A percentile compares a stretch with the other conserved stretches of the same genome.
Conservation (phyloP, 2,113 vertebrate species). For the Turnix velox region DNA sequence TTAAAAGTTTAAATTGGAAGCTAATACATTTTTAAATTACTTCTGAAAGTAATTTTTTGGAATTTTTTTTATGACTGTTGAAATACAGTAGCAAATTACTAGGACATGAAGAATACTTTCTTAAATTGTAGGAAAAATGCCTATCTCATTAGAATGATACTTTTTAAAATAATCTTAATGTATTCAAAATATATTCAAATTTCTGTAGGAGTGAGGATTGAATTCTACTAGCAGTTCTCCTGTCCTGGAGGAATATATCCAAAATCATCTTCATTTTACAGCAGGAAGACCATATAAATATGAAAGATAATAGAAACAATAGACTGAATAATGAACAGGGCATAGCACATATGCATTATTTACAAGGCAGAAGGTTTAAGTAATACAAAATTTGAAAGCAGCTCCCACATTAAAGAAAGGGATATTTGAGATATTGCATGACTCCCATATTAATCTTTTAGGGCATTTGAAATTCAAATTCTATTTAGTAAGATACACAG, state of each 20-base stretch:
- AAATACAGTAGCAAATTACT: background rate
- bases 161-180: conserved; percentile 33
- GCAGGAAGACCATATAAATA: background rate
- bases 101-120: background rate
- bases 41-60: background rate
- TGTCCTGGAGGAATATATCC: background rate
- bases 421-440: background rate
- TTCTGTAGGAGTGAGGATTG: background rate
- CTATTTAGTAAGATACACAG: background rate
- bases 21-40: background rate
- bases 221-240: background rate
- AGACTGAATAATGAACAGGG: background rate
- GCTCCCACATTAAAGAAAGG: background rate
- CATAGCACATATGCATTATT: conserved; percentile 29
- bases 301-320: conserved; percentile 20
- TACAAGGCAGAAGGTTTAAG: conserved; percentile 10
- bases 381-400: background rate
- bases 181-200: conserved; percentile 30
- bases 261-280: conserved; percentile 9
- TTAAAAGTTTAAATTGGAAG: too few relatives aligned
- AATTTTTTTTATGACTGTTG: background rate
- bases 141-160: background rate
- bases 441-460: background rate
- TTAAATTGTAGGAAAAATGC: background rate
- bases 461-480: background rate